A percentile compares a stretch with the other conserved stretches of the same genome.
Evolutionary conservation across 23 tunicate genomes (phyloP).

Genomic region (Diplosoma virens): DNA sequence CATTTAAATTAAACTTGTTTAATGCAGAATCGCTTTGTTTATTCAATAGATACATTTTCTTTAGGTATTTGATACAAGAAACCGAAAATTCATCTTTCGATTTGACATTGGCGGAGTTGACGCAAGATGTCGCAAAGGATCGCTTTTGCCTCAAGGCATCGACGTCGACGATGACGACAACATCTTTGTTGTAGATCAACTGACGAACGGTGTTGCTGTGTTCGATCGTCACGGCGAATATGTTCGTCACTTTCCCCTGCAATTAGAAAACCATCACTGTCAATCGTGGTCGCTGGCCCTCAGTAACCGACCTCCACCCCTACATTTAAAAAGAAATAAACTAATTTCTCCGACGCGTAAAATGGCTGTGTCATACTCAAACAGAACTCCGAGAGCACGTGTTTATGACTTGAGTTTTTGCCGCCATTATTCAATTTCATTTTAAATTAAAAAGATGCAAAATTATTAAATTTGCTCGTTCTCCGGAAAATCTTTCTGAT

Average conservation of each 20-base stretch:
- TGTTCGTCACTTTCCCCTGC: constrained; percentile 23
- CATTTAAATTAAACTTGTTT: no score
- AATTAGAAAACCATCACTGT: neutral
- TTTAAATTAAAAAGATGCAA: constrained; percentile 7
- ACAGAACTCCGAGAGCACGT: constrained; percentile 48
- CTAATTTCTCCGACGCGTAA: constrained; percentile 50
- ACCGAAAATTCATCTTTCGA: constrained; percentile 14
- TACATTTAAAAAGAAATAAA: constrained; percentile 3
- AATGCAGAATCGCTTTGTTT: no score
- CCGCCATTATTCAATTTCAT: constrained; percentile 55
- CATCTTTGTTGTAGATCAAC: constrained; percentile 58
- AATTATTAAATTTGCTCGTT: neutral
- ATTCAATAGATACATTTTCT: no score
- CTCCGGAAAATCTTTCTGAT: no score
- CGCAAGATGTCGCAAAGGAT: constrained; percentile 47
- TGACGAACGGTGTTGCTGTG: constrained; percentile 29
- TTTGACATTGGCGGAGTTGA: constrained; percentile 66
- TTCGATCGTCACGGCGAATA: constrained; percentile 66
- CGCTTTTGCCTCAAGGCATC: constrained; percentile 75
- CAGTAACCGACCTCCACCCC: neutral
- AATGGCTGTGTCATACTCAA: constrained; percentile 52
- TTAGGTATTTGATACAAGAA: constrained; percentile 65
- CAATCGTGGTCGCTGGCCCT: constrained; percentile 55
- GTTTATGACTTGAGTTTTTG: constrained; percentile 76
- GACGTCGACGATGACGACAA: constrained; percentile 77